Evolutionary conservation across 2,888 invertebrate genomes (phyloP), one percentile per base, ranked within the genome.

Genomic region (Stenodera caucasica): DNA sequence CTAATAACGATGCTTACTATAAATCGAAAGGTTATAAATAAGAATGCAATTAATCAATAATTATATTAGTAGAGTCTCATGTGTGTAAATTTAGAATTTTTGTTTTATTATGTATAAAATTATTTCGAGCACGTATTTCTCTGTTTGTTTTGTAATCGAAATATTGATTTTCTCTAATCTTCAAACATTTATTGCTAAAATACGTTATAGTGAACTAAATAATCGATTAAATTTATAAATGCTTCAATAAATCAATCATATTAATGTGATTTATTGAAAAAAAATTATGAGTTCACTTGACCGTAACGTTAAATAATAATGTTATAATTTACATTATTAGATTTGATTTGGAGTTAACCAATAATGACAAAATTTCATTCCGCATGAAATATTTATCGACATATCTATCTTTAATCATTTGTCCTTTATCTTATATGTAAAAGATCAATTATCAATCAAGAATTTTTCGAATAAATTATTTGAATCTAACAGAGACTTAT

Each of bases 1-100:
- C 70, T 7, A 70, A 70, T 53, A 61, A 70, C 53, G 49, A 59
- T 51, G 61, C 70, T 2, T 70, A 66, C 55, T 61, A 66, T 49
- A 54, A 60, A 57, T 61, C 67, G 0, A 61, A 63, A 26, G 49
- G 54, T 2, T 50, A 51, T 11, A 29, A 45, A 55, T 14, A 55
- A 55, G 3, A 51, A 14, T 11, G 3, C 23, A 51, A 15, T 18
- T 2, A 21, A 49, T 49, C 2, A 21, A 49, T 5, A 51, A 51
- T 51, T 51, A 14, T 8, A 15, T 5, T 49, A 14, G 6, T 26
- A 26, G 26, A 26, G 7, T 26, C 18, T 21, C 21, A 45, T 15
- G 9, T 45, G 18, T 18, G 7, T 37, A 37, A 8, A n/a, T n/a
- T n/a, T n/a, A n/a, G n/a, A n/a, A n/a, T n/a, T n/a, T n/a, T n/a